Evolutionary conservation across 2,797 vertebrate species (phyloP).

Genomic region (Spinus pinus): DNA sequence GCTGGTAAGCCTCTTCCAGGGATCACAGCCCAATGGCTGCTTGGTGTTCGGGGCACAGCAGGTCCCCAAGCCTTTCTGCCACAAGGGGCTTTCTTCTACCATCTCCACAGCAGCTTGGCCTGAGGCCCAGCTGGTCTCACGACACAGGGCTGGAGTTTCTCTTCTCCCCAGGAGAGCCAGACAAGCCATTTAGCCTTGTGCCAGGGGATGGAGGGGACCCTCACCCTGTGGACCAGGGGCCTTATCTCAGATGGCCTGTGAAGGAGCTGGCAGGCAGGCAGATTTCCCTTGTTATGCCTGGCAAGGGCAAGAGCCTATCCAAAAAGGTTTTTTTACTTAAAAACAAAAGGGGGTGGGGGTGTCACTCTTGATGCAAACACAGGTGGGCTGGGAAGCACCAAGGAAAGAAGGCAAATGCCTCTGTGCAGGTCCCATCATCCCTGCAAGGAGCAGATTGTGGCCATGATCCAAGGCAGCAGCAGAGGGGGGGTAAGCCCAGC

Average conservation of each 20-base stretch:
- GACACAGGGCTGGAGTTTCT: background rate
- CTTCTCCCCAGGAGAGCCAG: constrained; percentile 35
- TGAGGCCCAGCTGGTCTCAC: background rate
- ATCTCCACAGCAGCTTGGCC: background rate
- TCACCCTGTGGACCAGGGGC: background rate
- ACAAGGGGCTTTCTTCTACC: background rate
- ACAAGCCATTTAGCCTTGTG: background rate
- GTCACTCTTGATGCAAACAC: background rate
- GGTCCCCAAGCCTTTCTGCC: background rate
- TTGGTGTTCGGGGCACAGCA: background rate
- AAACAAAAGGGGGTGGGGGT: background rate
- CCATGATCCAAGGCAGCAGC: background rate
- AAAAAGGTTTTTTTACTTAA: background rate
- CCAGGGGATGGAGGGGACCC: background rate
- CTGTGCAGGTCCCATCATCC: fast-evolving
- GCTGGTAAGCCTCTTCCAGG: background rate
- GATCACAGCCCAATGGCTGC: background rate
- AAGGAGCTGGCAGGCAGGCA: constrained; percentile 19
- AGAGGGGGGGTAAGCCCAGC: background rate
- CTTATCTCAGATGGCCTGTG: constrained; percentile 15
- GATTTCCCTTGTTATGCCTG: background rate
- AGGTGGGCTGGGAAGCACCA: background rate
- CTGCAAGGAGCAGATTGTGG: background rate
- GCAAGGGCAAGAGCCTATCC: background rate
- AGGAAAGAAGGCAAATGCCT: background rate